Base-by-base conservation (phyloP, 1,140 invertebrate genomes). In the Drosophila biarmipes region DNA sequence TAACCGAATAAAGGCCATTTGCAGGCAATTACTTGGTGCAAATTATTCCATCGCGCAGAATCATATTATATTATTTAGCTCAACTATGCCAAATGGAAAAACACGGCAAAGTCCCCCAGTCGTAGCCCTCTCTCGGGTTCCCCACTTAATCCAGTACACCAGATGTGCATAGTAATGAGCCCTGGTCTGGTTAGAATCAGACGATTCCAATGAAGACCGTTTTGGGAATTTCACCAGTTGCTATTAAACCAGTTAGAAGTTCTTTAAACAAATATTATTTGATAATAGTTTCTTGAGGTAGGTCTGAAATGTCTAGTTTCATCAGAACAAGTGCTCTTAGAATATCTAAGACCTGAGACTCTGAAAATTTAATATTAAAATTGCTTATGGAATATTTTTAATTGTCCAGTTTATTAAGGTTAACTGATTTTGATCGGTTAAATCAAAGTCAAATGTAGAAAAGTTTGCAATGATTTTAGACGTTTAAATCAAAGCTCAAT, bases 21-120 rank as follows among this genome's bases (percentile, higher is more conserved):
- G 27, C 45, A 42, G 79, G 31, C 57, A 84, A 75, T 79, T 84
- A 84, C 75, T 79, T 79, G 29, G 24, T 54, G 40, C 63, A 54
- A 84, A 82, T 75, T 82, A 74, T 74, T 51, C 72, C 57, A 73
- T 73, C 54, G 31, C 52, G 31, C 53, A 54, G 37, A 43, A 46
- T 66, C 64, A 21, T 37, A 73, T 61, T 49, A 46, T 49, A 57
- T 61, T 72, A 48, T 67, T 85, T 66, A 43, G 46, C 55, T 66
- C 7, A 66, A 55, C 37, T 55, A 46, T 34, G 53, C 53, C 40
- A 64, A 80, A 68, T 73, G 62, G 57, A 74, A 78, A 76, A 78
- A 74, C 52, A 78, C 73, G 51, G 29, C 77, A 79, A 79, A 62
- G 76, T 73, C 67, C 45, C 21, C 15, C 29, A 58, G 15, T 38